Evolutionary conservation across 2,888 invertebrate species (phyloP).

Genomic region (Sphaeridia pumilis): DNA sequence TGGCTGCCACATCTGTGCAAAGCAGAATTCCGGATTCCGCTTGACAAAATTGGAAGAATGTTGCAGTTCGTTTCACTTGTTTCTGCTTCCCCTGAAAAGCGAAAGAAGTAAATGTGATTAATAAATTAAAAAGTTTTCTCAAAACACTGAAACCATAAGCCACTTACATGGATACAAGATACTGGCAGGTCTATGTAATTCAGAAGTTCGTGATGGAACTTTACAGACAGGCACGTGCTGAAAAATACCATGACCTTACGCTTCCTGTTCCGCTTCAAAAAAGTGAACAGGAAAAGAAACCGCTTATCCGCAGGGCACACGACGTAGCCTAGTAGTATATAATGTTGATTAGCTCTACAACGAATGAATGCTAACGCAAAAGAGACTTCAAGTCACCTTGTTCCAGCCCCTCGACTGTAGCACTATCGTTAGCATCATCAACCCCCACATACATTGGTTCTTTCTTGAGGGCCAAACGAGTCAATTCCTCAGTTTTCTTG

Average conservation of each 20-base stretch:
- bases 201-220: conserved; percentile 86
- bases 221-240: conserved; percentile 94
- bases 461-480: conserved; percentile 77
- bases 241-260: conserved; percentile 97
- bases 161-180: conserved; percentile 85
- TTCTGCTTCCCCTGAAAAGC: conserved; percentile 89
- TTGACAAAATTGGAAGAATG: conserved; percentile 97
- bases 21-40: conserved; percentile 82
- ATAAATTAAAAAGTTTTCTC: too few relatives aligned
- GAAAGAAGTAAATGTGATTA: too few relatives aligned
- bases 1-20: conserved; percentile 96
- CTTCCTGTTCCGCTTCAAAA: conserved; percentile 87
- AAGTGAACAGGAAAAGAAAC: conserved; percentile 86
- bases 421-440: conserved; percentile 70
- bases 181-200: conserved; percentile 96
- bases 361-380: too few relatives aligned
- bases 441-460: conserved; percentile 91
- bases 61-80: conserved; percentile 84
- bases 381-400: conserved; percentile 53
- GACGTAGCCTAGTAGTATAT: conserved; percentile 84
- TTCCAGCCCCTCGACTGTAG: conserved; percentile 69
- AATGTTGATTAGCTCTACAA: too few relatives aligned
- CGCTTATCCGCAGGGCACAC: conserved; percentile 91
- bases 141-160: too few relatives aligned
- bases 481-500: conserved; percentile 77